A percentile compares a stretch with the other conserved stretches of the same genome.
Conservation (phyloP, 2,888 invertebrate species). For the Ptychoptera contaminata region DNA sequence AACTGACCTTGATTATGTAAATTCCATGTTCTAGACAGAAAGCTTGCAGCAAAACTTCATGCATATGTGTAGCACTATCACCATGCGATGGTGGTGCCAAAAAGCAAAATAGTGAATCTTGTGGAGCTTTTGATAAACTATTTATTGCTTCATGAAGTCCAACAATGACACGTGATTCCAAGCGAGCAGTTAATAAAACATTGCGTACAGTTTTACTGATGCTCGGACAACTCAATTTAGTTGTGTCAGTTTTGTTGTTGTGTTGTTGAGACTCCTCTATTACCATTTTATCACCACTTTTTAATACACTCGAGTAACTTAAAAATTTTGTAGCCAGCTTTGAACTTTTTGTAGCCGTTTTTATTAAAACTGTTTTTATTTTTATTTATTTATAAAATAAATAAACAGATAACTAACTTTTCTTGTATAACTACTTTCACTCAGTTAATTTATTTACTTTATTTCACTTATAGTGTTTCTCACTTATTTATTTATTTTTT, state of each 20-base stretch:
- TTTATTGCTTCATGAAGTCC: constrained; percentile 28
- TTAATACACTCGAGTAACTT: constrained; percentile 9
- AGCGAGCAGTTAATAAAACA: constrained; percentile 25
- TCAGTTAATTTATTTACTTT: not conserved
- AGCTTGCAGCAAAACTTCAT: constrained; percentile 59
- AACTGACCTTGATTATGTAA: constrained; percentile 45
- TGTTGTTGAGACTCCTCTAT: constrained; percentile 10
- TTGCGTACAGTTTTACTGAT: constrained; percentile 26
- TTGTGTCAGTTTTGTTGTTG: too few species aligned
- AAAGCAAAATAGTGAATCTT: constrained; percentile 51
- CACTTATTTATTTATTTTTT: not conserved
- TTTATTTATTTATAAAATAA: not conserved
- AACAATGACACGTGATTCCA: constrained; percentile 27
- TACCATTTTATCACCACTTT: constrained; percentile 12
- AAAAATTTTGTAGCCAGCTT: constrained; percentile 13
- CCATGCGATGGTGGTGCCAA: constrained; percentile 50
- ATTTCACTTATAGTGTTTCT: not conserved
- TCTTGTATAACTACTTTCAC: too few species aligned
- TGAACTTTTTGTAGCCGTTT: constrained; percentile 5
- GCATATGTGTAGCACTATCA: constrained; percentile 63
- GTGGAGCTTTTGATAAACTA: constrained; percentile 27
- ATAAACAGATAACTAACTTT: too few species aligned
- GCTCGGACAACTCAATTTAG: constrained; percentile 11
- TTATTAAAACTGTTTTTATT: constrained; percentile 1
- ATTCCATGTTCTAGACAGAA: constrained; percentile 68